Conservation (phyloP, 1,140 invertebrate species). For the Leptinotarsa undecemlineata region DNA sequence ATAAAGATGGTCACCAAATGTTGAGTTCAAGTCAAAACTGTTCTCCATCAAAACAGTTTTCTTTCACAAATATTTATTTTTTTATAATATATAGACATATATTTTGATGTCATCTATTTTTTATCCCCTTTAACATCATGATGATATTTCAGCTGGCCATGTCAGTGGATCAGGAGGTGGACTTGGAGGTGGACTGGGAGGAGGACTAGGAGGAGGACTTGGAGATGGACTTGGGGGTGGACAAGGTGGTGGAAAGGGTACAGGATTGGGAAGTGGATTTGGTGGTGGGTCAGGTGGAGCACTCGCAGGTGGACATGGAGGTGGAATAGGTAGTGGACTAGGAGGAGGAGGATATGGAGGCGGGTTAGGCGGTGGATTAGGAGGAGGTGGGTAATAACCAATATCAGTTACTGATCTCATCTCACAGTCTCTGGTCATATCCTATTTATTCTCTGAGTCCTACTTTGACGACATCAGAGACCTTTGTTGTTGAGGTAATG, state of each 20-base stretch:
- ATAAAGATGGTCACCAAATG: no score
- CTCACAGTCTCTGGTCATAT: no score
- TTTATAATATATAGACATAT: no score
- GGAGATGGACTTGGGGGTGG: not conserved
- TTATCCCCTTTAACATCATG: no score
- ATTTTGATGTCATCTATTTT: no score
- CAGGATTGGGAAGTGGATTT: constrained; percentile 4
- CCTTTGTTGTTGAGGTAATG: no score
- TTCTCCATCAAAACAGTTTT: no score
- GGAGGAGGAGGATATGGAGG: not conserved
- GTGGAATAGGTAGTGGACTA: not conserved
- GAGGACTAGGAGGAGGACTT: not conserved
- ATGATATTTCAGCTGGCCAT: not conserved
- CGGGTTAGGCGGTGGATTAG: not conserved
- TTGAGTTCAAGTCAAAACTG: no score
- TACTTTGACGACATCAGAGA: no score
- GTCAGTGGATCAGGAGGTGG: not conserved
- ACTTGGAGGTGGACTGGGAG: not conserved
- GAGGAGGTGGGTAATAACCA: not conserved
- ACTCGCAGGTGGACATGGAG: not conserved
- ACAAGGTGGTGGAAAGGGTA: not conserved
- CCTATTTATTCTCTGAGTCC: no score
- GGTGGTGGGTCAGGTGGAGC: not conserved
- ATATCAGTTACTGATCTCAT: no score
- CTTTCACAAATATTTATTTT: no score